Base-by-base conservation (phyloP, 2,888 invertebrate species). In the Drosophila diplacantha region DNA sequence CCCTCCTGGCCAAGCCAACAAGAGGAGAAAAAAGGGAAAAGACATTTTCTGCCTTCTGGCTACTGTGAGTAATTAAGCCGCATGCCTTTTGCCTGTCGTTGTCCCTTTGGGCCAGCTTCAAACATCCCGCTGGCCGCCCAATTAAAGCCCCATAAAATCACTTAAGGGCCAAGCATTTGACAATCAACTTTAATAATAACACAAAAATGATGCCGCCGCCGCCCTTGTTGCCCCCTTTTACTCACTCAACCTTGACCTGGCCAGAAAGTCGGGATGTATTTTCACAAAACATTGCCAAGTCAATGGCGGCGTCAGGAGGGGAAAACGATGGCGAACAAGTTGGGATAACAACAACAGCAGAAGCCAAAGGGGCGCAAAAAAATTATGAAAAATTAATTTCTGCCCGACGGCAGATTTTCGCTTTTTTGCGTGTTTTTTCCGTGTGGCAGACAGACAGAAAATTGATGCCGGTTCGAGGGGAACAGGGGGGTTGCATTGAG, bases 381-480 rank as follows among this genome's bases (percentile, higher is more conserved):
- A 80, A 84, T 84, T 80, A 80, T 80, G 84, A 80, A 80, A 80
- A 80, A 80, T 80, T 80, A 80, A 84, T 80, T 80, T 80, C 81
- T 80, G 81, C 78, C 84, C 79, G 72, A 63, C 68, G 79, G 75
- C 83, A 79, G 70, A 76, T 69, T 55, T 46, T 61, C 61, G 59
- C 32, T 59, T 60, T 63, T 67, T 61, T 60, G n/a, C 34, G 35
- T 39, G 53, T 63, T 54, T 55, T 53, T 18, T 55, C 51, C 46
- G 57, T 50, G 49, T 53, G 62, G 41, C 50, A 61, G 77, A 75
- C 78, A 72, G 74, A 73, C 66, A 73, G 60, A 69, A 78, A 72
- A 74, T 62, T 75, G 78, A 66, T 81, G 75, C 70, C 65, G 79
- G 71, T 81, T 78, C 75, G 69, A 74, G 62, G 59, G 63, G 54